Conservation (phyloP, 1,140 invertebrate genomes). For the Euglossa dilemma region DNA sequence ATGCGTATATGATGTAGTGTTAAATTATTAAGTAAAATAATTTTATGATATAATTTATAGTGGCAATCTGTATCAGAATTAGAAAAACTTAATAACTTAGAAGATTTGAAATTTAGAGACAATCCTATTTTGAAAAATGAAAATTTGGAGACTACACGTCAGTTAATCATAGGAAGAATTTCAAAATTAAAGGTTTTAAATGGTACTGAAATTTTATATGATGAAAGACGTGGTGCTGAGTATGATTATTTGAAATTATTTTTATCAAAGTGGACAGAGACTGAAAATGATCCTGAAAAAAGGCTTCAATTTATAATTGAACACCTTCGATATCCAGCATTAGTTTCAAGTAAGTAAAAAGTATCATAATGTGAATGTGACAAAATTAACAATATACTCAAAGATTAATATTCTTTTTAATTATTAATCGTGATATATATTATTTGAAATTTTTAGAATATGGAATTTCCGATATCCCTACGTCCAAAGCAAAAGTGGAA, state of each 20-base stretch:
- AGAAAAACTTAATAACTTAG: constrained; percentile 88
- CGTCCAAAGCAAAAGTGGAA: constrained; percentile 84
- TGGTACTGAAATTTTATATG: constrained; percentile 85
- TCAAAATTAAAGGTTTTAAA: constrained; percentile 86
- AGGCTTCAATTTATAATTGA: constrained; percentile 85
- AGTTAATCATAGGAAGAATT: constrained; percentile 90
- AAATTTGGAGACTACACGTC: constrained; percentile 87
- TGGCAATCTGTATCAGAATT: constrained; percentile 92
- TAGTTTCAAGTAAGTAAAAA: constrained; percentile 82
- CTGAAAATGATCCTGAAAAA: constrained; percentile 79
- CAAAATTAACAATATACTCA: constrained; percentile 51
- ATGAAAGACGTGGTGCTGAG: constrained; percentile 91
- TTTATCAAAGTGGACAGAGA: constrained; percentile 88
- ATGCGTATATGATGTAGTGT: constrained; percentile 17
- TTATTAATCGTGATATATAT: constrained; percentile 39
- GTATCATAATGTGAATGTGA: constrained; percentile 81
- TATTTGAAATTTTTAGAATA: constrained; percentile 85
- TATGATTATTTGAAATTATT: constrained; percentile 94
- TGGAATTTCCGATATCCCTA: constrained; percentile 89
- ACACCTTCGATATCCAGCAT: constrained; percentile 89
- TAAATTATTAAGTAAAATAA: constrained; percentile 24
- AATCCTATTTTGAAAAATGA: constrained; percentile 89
- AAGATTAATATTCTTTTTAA: constrained; percentile 55
- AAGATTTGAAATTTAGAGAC: constrained; percentile 87
- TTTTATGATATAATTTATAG: constrained; percentile 77